Conservation (phyloP, 2,888 invertebrate species). For the Drosophila anomalata region DNA sequence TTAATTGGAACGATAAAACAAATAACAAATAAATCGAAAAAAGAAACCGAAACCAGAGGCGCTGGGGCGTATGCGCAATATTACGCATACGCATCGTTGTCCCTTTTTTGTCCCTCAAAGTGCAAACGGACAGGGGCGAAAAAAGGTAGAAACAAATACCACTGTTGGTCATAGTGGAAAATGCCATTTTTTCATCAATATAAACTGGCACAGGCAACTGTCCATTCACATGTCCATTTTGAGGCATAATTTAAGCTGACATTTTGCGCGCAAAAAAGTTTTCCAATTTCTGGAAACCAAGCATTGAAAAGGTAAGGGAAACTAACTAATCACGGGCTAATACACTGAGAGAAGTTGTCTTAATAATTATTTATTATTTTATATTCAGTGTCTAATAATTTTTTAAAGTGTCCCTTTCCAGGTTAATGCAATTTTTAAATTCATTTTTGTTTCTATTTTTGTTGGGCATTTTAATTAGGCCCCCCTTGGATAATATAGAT, state of each 20-base stretch:
- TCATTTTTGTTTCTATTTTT: slow-evolving; percentile 30
- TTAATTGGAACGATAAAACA: slow-evolving; percentile 35
- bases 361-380: neutral
- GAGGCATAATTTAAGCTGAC: slow-evolving; percentile 71
- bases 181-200: slow-evolving; percentile 2
- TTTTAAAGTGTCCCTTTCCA: slow-evolving; percentile 52
- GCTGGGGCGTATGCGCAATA: slow-evolving; percentile 52
- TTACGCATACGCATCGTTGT: slow-evolving; percentile 44
- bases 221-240: slow-evolving; percentile 67
- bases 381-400: slow-evolving; percentile 15
- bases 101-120: slow-evolving; percentile 14
- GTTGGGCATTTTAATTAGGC: slow-evolving; percentile 61
- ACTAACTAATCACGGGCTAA: slow-evolving; percentile 23
- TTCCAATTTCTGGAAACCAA: slow-evolving; percentile 32
- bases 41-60: slow-evolving; percentile 7
- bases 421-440: slow-evolving; percentile 65
- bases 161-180: neutral
- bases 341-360: slow-evolving; percentile 37
- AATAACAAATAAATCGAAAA: slow-evolving; percentile 35
- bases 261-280: slow-evolving; percentile 54
- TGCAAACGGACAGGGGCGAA: neutral
- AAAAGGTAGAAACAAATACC: neutral
- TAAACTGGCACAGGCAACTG: slow-evolving; percentile 52
- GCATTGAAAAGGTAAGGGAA: slow-evolving; percentile 29
- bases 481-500: slow-evolving; percentile 4